A percentile compares a stretch with the other conserved stretches of the same genome.
phyloP scores from a whole-genome alignment of 1,140 invertebrate genomes.

The Cephus cinctus region DNA sequence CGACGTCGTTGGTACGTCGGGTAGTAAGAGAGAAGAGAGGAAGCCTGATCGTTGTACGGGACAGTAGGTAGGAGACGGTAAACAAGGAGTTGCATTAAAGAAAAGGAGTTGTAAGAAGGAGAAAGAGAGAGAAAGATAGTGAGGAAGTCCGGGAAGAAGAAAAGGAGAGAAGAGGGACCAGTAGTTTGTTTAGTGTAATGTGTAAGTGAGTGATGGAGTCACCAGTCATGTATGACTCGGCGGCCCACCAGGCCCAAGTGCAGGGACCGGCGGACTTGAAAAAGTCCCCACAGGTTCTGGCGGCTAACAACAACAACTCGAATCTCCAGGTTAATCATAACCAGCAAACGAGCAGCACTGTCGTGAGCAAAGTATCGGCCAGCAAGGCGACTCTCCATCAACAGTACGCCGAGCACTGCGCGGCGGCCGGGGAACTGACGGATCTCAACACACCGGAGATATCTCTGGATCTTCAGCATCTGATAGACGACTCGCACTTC shows the following conservation, averaged over 20 bases:
- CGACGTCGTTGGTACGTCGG: no score
- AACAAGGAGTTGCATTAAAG: no score
- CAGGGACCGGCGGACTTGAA: constrained; percentile 41
- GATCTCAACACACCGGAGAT: constrained; percentile 88
- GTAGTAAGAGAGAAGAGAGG: no score
- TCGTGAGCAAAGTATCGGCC: constrained; percentile 52
- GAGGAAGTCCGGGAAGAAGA: no score
- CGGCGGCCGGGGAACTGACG: constrained; percentile 67
- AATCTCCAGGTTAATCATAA: constrained; percentile 49
- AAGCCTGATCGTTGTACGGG: no score
- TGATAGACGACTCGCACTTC: constrained; percentile 87
- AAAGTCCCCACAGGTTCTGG: constrained; percentile 41
- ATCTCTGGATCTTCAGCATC: constrained; percentile 80
- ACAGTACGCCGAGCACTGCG: constrained; percentile 65
- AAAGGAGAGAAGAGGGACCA: no score
- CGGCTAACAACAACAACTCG: constrained; percentile 44
- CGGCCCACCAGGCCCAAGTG: constrained; percentile 48
- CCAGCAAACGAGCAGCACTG: constrained; percentile 40
- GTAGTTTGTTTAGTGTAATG: no score
- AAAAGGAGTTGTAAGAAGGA: no score
- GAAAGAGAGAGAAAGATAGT: no score
- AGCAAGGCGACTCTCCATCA: constrained; percentile 58
- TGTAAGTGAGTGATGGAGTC: constrained; percentile 52
- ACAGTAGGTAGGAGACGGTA: no score
- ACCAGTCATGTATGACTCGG: constrained; percentile 52